Conservation (phyloP, 2,113 vertebrate genomes). For the Sinocyclocheilus anophthalmus region DNA sequence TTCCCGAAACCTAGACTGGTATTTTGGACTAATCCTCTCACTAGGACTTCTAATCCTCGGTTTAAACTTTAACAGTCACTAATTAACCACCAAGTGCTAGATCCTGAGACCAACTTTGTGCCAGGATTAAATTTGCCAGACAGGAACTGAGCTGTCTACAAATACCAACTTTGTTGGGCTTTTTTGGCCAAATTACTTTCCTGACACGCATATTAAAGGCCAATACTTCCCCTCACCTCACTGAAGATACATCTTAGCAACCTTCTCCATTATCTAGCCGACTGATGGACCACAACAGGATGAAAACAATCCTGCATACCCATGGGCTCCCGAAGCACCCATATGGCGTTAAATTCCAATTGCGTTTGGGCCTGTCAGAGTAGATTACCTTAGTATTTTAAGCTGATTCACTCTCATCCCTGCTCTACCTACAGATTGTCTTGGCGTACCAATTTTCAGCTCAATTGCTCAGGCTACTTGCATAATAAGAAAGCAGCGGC, state of each 20-base stretch:
- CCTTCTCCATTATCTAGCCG: conserved; percentile 16
- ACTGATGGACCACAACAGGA: conserved; percentile 37
- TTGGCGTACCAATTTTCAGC: conserved; percentile 78
- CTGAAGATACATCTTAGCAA: neutral
- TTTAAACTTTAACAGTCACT: conserved; percentile 49
- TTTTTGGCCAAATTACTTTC: conserved; percentile 31
- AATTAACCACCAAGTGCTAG: conserved; percentile 28
- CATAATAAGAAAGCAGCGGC: conserved; percentile 35
- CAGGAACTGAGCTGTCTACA: conserved; percentile 45
- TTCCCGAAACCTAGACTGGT: conserved; percentile 41
- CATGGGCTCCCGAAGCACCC: conserved; percentile 56
- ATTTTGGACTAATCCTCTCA: conserved; percentile 54
- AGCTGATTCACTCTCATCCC: conserved; percentile 59
- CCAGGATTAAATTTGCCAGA: conserved; percentile 34
- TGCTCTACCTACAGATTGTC: conserved; percentile 56
- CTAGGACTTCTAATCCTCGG: conserved; percentile 45
- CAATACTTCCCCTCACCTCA: conserved; percentile 30
- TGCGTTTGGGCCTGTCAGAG: conserved; percentile 66
- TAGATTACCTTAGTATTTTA: conserved; percentile 72
- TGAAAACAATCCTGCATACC: conserved; percentile 48
- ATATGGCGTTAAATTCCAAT: conserved; percentile 67
- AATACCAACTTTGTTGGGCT: conserved; percentile 32
- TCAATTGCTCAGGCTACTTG: conserved; percentile 76
- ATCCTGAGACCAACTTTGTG: conserved; percentile 24
- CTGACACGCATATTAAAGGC: conserved; percentile 1